Conservation (phyloP, 1,140 invertebrate genomes). For the Choristoneura fumiferana region DNA sequence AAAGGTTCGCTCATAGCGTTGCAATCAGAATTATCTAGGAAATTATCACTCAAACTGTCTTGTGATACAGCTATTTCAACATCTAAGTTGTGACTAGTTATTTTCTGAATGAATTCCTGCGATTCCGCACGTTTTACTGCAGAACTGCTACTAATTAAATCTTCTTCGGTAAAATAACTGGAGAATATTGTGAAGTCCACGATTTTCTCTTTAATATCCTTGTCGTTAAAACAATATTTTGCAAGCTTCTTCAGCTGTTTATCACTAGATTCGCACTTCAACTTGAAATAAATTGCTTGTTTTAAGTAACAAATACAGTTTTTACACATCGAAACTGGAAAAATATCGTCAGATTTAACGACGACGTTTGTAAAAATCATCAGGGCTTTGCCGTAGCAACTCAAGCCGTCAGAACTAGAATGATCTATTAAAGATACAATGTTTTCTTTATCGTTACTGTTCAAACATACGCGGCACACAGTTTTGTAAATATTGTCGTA, state of each 20-base stretch:
- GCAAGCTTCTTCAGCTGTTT: constrained; percentile 29
- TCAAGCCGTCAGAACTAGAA: constrained; percentile 37
- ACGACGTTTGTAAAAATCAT: constrained; percentile 46
- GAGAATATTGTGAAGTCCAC: constrained; percentile 45
- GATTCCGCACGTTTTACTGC: background rate
- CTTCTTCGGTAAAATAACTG: constrained; percentile 39
- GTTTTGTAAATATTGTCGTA: constrained; percentile 45
- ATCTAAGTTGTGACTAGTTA: background rate
- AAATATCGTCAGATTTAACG: constrained; percentile 44
- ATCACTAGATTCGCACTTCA: constrained; percentile 53
- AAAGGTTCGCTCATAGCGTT: background rate
- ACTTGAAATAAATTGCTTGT: constrained; percentile 57
- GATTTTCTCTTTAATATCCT: constrained; percentile 17
- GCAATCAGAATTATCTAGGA: background rate
- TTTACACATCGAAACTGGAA: constrained; percentile 53
- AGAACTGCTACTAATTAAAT: background rate
- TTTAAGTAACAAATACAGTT: constrained; percentile 54
- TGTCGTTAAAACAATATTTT: constrained; percentile 8
- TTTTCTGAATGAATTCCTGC: background rate
- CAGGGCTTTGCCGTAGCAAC: constrained; percentile 50
- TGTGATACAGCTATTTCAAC: background rate
- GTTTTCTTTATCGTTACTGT: constrained; percentile 37
- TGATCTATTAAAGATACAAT: constrained; percentile 58
- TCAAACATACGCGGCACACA: constrained; percentile 60
- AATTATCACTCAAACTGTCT: constrained; percentile 5